These are phyloP conservation scores for Alouatta palliata DNA, from an alignment of 2,113 vertebrate species.

Conservation along the genomic window DNA sequence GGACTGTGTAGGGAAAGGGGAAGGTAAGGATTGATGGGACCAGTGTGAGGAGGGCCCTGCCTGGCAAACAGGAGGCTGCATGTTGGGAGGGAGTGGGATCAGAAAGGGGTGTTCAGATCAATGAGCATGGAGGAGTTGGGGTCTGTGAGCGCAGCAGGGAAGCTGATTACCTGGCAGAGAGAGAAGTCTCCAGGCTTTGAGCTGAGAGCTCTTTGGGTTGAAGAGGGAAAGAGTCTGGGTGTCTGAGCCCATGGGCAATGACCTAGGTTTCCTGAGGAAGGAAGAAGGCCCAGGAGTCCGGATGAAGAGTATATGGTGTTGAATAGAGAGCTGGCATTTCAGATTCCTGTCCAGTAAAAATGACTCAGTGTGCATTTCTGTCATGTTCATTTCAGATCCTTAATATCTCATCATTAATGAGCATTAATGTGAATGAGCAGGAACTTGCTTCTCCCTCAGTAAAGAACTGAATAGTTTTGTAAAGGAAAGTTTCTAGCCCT, in stretches of 20 bases:
- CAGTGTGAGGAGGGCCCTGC: neutral
- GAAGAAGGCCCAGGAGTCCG: slow-evolving; percentile 27
- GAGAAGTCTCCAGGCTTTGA: neutral
- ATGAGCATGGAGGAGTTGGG: neutral
- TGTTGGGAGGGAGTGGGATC: rapidly evolving
- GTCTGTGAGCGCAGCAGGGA: neutral
- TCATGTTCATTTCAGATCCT: neutral
- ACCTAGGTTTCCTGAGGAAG: slow-evolving; percentile 62
- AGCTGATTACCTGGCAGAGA: neutral
- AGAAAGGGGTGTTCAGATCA: neutral
- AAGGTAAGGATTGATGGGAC: neutral
- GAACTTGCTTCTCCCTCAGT: neutral
- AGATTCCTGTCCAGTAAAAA: neutral
- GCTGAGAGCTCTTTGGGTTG: neutral
- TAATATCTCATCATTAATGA: neutral
- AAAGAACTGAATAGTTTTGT: neutral
- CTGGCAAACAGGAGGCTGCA: neutral
- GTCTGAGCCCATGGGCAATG: neutral
- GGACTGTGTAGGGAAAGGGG: rapidly evolving
- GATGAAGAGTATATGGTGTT: neutral
- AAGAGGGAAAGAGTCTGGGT: neutral
- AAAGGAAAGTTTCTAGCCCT: neutral
- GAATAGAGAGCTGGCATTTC: neutral
- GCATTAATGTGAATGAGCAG: neutral
- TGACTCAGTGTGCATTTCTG: neutral